These are phyloP conservation scores for Drosophila quadrilineata DNA, from an alignment of 1,140 invertebrate species.

Conservation along the genomic window DNA sequence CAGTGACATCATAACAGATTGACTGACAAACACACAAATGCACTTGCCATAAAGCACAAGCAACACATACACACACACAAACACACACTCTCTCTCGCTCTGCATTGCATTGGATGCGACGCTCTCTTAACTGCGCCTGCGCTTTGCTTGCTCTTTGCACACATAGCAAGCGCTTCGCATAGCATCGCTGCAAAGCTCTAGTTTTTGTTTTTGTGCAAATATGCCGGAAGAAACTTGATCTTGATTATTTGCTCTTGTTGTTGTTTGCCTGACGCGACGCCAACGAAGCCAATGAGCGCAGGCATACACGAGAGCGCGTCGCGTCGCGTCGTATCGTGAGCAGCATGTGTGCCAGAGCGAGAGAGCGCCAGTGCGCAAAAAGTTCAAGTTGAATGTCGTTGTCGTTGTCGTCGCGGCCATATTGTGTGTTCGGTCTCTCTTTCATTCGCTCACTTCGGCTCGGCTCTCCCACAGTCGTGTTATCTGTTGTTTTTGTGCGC, in stretches of 20 bases:
- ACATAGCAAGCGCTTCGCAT: background rate
- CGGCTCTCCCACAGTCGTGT: background rate
- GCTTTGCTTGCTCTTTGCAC: slow-evolving; percentile 24
- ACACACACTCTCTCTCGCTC: background rate
- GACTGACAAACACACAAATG: slow-evolving; percentile 54
- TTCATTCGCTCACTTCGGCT: slow-evolving; percentile 1
- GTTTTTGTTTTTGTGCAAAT: slow-evolving; percentile 64
- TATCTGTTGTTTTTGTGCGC: slow-evolving; percentile 9
- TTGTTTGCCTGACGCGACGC: slow-evolving; percentile 5
- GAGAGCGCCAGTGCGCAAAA: slow-evolving; percentile 60
- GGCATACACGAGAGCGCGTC: slow-evolving; percentile 20
- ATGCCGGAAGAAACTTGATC: slow-evolving; percentile 81
- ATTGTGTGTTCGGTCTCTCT: slow-evolving; percentile 1
- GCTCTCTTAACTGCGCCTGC: slow-evolving; percentile 32
- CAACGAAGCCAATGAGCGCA: slow-evolving; percentile 15
- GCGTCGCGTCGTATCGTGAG: no score
- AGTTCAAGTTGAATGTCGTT: slow-evolving; percentile 80
- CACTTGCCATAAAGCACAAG: slow-evolving; percentile 51
- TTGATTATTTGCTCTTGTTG: slow-evolving; percentile 79
- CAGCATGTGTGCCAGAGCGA: slow-evolving; percentile 9
- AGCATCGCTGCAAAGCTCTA: slow-evolving; percentile 52
- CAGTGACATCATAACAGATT: slow-evolving; percentile 63
- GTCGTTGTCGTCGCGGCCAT: slow-evolving; percentile 64
- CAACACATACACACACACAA: slow-evolving; percentile 8
- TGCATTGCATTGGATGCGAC: slow-evolving; percentile 25